These are phyloP conservation scores for Pegoplata infirma DNA, from an alignment of 2,888 invertebrate genomes.

Conservation along the genomic window DNA sequence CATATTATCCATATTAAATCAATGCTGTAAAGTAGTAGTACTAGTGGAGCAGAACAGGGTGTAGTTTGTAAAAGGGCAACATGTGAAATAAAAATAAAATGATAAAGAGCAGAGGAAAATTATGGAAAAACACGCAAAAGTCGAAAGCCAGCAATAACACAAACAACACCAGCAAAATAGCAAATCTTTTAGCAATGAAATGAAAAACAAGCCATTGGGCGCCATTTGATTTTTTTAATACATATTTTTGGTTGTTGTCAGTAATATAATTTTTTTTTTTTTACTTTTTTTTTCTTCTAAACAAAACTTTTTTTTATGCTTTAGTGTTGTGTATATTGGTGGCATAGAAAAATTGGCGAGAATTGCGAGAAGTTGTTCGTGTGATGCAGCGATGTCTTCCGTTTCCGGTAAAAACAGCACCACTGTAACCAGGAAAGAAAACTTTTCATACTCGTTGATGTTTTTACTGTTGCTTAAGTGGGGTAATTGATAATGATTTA, in stretches of 20 bases:
- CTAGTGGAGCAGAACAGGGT: not conserved
- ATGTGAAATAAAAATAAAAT: slow-evolving; percentile 34
- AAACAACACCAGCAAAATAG: slow-evolving; percentile 19
- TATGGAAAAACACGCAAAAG: slow-evolving; percentile 65
- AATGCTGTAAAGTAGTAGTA: too few relatives aligned
- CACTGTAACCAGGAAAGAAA: slow-evolving; percentile 51
- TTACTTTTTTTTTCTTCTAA: slow-evolving; percentile 36
- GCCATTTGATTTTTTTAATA: slow-evolving; percentile 57
- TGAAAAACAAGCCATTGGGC: slow-evolving; percentile 63
- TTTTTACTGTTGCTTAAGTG: not conserved
- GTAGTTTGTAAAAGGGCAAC: slow-evolving; percentile 42
- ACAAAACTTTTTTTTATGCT: slow-evolving; percentile 24
- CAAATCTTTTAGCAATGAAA: slow-evolving; percentile 51
- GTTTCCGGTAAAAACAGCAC: slow-evolving; percentile 57
- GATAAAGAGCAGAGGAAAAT: slow-evolving; percentile 53
- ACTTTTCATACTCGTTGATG: slow-evolving; percentile 23
- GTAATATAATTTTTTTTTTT: slow-evolving; percentile 31
- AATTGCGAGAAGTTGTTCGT: slow-evolving; percentile 54
- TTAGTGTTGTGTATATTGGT: slow-evolving; percentile 13
- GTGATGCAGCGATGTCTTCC: slow-evolving; percentile 61
- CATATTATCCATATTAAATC: too few relatives aligned
- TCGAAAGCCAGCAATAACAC: slow-evolving; percentile 51
- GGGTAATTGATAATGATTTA: not conserved
- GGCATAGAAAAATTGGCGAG: slow-evolving; percentile 41
- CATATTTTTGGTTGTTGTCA: slow-evolving; percentile 24